These are phyloP conservation scores for Pachyseris speciosa DNA, from an alignment of 64 coral and sea anemone species.

Conservation along the genomic window DNA sequence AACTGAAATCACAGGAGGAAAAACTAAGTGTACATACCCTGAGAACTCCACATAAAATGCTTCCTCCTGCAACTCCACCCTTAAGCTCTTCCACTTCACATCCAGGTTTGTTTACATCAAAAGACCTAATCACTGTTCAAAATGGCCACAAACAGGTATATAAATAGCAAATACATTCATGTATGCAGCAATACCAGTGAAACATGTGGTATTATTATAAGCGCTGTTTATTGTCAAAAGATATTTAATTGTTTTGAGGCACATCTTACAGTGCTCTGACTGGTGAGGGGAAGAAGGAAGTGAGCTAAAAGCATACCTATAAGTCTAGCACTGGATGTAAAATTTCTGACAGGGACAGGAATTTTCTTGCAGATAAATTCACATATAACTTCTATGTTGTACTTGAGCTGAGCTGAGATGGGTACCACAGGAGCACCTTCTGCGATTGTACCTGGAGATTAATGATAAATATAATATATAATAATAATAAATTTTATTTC, in stretches of 20 bases:
- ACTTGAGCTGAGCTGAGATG: slow-evolving; percentile 98
- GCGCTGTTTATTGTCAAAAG: too few relatives aligned
- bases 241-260: too few relatives aligned
- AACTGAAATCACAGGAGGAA: not conserved
- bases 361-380: slow-evolving; percentile 99
- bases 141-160: not conserved
- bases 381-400: slow-evolving; percentile 99
- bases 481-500: not conserved
- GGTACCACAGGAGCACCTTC: slow-evolving; percentile 96
- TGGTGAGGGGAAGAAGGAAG: not conserved
- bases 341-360: slow-evolving; percentile 91
- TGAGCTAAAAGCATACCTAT: slow-evolving; percentile 68
- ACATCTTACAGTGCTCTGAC: too few relatives aligned
- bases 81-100: slow-evolving; percentile 99
- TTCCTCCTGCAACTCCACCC: slow-evolving; percentile 94
- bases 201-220: too few relatives aligned
- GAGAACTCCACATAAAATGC: slow-evolving; percentile 90
- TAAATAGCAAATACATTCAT: not conserved
- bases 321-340: slow-evolving; percentile 91
- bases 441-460: slow-evolving; percentile 86
- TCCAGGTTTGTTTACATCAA: slow-evolving; percentile 98
- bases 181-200: not conserved
- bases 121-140: slow-evolving; percentile 86
- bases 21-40: slow-evolving; percentile 50
- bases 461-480: not conserved